Percentiles rank a stretch among this genome's conserved stretches.
These are phyloP conservation scores for Panopea generosa DNA, from an alignment of 2,888 invertebrate genomes.

Conservation along the genomic window DNA sequence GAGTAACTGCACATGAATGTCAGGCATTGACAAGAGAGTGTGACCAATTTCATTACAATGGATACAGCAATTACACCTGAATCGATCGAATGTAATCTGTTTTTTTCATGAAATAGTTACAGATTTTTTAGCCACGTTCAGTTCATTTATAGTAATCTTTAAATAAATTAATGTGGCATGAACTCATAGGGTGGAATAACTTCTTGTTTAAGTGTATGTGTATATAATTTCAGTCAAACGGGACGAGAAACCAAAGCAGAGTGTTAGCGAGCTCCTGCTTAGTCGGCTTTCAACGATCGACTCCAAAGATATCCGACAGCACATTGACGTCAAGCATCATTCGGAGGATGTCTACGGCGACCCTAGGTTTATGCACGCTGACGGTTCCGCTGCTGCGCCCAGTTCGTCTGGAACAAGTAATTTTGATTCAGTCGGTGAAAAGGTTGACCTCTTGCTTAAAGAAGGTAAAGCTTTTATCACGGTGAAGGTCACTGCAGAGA, in stretches of 20 bases:
- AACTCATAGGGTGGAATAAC: too few relatives aligned
- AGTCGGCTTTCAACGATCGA: conserved; percentile 75
- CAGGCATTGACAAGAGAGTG: too few relatives aligned
- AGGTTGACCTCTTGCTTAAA: conserved; percentile 76
- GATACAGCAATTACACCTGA: too few relatives aligned
- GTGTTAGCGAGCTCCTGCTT: conserved; percentile 72
- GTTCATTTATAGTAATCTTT: too few relatives aligned
- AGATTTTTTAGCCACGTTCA: too few relatives aligned
- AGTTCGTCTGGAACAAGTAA: conserved; percentile 68
- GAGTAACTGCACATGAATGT: too few relatives aligned
- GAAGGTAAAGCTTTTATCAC: conserved; percentile 79
- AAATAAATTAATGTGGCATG: too few relatives aligned
- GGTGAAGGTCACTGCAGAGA: conserved; percentile 83
- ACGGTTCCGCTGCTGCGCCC: conserved; percentile 59
- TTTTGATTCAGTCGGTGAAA: conserved; percentile 79
- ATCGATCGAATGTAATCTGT: too few relatives aligned
- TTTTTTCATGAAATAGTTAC: too few relatives aligned
- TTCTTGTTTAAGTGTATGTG: too few relatives aligned
- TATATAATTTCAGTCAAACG: conserved; percentile 67
- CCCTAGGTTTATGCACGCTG: conserved; percentile 76
- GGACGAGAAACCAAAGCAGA: conserved; percentile 66
- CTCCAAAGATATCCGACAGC: conserved; percentile 76
- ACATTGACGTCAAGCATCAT: conserved; percentile 79
- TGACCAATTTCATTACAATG: too few relatives aligned
- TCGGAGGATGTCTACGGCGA: conserved; percentile 80